Evolutionary conservation across 2,797 vertebrate genomes (phyloP).

Genomic region (Propithecus deckenii): DNA sequence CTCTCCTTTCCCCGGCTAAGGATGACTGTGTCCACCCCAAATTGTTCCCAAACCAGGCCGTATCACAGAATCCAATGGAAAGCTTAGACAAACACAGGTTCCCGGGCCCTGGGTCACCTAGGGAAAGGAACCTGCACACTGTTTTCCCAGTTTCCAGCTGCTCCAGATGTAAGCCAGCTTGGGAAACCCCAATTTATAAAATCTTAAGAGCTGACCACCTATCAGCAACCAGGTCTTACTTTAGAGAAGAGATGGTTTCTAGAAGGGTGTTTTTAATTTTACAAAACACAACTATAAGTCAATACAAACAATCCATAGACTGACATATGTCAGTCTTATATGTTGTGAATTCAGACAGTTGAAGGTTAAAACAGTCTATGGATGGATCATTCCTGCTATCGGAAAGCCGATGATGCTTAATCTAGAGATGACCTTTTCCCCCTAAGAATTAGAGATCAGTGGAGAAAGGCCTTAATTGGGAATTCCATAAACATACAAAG

Average conservation of each 20-base stretch:
- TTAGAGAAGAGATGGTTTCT: not conserved
- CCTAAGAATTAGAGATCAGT: not conserved
- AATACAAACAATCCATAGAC: not conserved
- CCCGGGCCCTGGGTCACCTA: not conserved
- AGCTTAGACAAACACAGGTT: not conserved
- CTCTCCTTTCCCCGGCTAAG: not conserved
- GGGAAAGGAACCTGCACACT: not conserved
- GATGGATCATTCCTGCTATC: not conserved
- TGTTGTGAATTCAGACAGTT: not conserved
- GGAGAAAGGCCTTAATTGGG: not conserved
- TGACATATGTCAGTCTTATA: not conserved
- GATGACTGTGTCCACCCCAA: not conserved
- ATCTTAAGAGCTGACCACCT: not conserved
- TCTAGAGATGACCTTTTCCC: not conserved
- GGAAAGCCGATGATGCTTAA: not conserved
- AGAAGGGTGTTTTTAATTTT: not conserved
- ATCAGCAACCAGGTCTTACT: not conserved
- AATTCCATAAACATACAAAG: not conserved
- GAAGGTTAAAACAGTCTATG: not conserved
- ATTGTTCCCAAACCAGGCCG: not conserved
- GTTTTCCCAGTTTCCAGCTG: not conserved
- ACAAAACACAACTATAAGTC: not conserved
- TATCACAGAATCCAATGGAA: not conserved
- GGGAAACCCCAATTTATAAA: not conserved
- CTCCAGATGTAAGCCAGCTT: not conserved